Base-by-base conservation (phyloP, 2,797 vertebrate genomes). In the Megalops cyprinoides region DNA sequence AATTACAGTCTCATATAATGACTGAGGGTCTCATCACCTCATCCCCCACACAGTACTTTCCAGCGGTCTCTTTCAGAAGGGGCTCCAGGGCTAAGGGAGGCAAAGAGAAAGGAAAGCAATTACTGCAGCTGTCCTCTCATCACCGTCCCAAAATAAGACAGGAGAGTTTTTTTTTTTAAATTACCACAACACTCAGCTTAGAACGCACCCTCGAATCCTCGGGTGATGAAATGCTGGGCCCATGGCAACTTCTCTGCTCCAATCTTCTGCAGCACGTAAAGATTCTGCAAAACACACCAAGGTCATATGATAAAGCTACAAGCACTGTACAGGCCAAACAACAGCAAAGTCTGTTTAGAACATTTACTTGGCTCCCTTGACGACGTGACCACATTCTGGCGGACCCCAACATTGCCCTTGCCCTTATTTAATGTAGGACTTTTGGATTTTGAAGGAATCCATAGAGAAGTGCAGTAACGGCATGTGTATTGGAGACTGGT, bases 11-110 rank as follows among this genome's bases (percentile, higher is more conserved):
- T 12, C 18, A 79, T 75, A 5, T 48, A n/a, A 42, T n/a, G 1
- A 2, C 18, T 4, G 44, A 73, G 23, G 20, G 25, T 25, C 49
- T 71, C 42, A 86, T 93, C 91, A 99, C 98, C 95, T 99, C 95
- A 49, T 99, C 91, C 0, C 96, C 98, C 3, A 99, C 94, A 51
- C 97, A 99, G 86, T 95, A 99, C 79, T 77, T 92, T 44, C 97
- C 97, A 0, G 97, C 94, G 0, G 97, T 97, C 85, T 94, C 87
- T 88, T 94, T 93, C 82, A 99, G 92, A 80, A 96, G 89, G 75
- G 91, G 91, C 85, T 99, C 98, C 74, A 99, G 92, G n/a, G 97
- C 98, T 99, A 88, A 20, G 3, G 82, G 71, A 18, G 74, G 2
- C 28, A 44, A 14, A 65, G 34, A 74, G 25, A 79, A 15, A 48